Evolutionary conservation across 2,797 vertebrate species (phyloP).

Genomic region (Netta rufina): DNA sequence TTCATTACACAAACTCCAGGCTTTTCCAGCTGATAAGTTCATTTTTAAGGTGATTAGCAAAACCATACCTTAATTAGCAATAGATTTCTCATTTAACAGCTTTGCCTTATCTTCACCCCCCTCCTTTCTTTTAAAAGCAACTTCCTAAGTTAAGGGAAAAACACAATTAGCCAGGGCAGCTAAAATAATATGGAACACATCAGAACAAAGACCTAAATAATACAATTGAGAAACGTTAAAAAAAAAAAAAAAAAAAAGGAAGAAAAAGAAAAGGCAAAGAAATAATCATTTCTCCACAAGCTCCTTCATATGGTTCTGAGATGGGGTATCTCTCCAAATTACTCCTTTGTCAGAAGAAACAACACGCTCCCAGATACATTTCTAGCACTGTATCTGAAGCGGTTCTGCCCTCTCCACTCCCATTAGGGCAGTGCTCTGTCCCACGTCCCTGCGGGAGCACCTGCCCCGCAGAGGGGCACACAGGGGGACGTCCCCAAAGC

Average conservation of each 20-base stretch:
- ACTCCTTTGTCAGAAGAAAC: neutral
- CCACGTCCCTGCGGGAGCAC: accelerated
- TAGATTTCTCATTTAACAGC: constrained; percentile 29
- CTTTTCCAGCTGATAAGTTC: constrained; percentile 39
- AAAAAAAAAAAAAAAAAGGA: neutral
- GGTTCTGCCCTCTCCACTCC: neutral
- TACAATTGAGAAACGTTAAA: neutral
- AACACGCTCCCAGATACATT: neutral
- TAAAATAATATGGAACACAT: neutral
- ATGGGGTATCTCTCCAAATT: neutral
- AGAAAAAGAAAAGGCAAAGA: neutral
- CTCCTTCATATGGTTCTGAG: neutral
- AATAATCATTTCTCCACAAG: neutral
- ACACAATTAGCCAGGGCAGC: constrained; percentile 14
- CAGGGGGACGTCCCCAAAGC: neutral
- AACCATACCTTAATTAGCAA: constrained; percentile 33
- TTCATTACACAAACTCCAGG: neutral
- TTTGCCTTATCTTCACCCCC: neutral
- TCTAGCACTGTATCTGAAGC: neutral
- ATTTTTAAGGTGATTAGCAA: constrained; percentile 43
- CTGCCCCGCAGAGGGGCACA: neutral
- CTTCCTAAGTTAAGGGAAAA: constrained; percentile 20
- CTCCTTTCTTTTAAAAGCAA: neutral
- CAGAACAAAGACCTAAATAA: constrained; percentile 41
- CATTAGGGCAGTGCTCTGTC: accelerated